Base-by-base conservation (phyloP, 64 coral and sea anemone species). In the Montipora capricornis region DNA sequence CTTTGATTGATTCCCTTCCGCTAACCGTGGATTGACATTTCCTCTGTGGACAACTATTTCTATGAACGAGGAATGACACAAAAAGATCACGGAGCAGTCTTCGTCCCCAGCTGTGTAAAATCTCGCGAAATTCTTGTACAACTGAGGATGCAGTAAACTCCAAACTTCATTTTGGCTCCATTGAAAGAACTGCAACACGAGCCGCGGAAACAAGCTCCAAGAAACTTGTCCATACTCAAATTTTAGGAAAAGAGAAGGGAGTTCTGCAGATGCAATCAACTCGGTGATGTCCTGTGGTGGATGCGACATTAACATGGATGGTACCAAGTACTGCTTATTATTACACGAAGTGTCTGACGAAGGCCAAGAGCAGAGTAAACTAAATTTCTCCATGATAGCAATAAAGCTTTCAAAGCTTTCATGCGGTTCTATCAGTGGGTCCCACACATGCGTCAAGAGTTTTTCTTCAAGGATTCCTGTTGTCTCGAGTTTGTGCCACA, bases 331-430 rank as follows among this genome's bases (percentile, higher is more conserved):
- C 20, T 76, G 4, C n/a, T 89, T 78, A 13, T 89, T 78, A 13
- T 15, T 6, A 58, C 10, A 7, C 17, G 70, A 44, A 47, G 37
- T 7, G 20, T 69, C 82, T 70, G 82, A 71, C 50, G 66, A 70
- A 69, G 82, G 66, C 82, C 82, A 86, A 5, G n/a, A 8, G 68
- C 82, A 86, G 46, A 86, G 47, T n/a, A 86, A 50, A 64, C 82
- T 29, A 19, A 86, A 86, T 73, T 86, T 86, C 47, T 86, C 82
- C 82, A 86, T 86, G 82, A 86, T 73, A 2, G 64, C 82, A 24
- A 86, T 71, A 16, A 86, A 64, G 44, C 82, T 86, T n/a, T 86
- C 64, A 5, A 2, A 71, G 1, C 67, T 73, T n/a, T 86, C 17
- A 22, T 86, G 62, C 4, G 73, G 17, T 9, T 37, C 45, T 47